Conservation (phyloP, 2,888 invertebrate genomes). For the Acanthoscelides obtectus region DNA sequence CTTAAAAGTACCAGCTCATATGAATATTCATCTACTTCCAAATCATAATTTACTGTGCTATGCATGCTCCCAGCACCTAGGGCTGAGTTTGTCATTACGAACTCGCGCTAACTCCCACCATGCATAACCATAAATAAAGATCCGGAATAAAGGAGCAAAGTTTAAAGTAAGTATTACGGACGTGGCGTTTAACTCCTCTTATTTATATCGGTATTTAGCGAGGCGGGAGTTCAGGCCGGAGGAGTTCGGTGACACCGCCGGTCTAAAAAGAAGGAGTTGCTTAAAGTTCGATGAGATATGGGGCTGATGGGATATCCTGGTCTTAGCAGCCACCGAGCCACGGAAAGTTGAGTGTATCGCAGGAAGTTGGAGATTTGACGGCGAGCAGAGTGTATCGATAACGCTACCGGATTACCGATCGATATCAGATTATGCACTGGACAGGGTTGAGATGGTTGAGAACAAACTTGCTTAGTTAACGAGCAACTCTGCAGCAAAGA, state of each 20-base stretch:
- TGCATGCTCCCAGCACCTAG: not conserved
- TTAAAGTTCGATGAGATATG: not conserved
- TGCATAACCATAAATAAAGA: not conserved
- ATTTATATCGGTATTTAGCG: not conserved
- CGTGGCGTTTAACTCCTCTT: not conserved
- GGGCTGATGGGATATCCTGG: not conserved
- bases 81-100: not conserved
- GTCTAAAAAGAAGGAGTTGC: not conserved
- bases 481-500: too few relatives aligned
- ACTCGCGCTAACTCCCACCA: not conserved
- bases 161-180: not conserved
- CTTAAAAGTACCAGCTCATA: not conserved
- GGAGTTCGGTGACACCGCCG: not conserved
- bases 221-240: not conserved
- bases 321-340: not conserved
- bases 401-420: not conserved
- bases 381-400: not conserved
- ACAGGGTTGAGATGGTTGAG: not conserved
- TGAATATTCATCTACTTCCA: not conserved
- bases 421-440: not conserved
- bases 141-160: not conserved
- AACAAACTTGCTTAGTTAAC: too few relatives aligned
- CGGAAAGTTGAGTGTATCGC: not conserved
- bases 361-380: not conserved
- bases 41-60: not conserved